Evolutionary conservation across 2,797 vertebrate species (phyloP).

Genomic region (Sebastes dallii): DNA sequence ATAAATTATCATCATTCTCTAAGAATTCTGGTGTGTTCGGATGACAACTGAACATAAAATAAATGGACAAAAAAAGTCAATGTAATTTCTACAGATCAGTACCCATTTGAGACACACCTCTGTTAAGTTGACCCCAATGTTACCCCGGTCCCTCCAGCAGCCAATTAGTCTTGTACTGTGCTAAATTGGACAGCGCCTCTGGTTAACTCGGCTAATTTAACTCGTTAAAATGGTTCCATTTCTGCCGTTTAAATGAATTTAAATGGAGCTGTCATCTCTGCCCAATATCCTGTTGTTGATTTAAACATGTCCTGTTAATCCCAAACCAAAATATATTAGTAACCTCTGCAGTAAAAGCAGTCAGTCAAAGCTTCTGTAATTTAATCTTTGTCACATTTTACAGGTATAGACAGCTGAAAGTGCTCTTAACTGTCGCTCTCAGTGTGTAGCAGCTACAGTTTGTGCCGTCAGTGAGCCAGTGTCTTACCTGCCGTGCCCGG

Average conservation of each 20-base stretch:
- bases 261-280: constrained; percentile 38
- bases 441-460: not conserved
- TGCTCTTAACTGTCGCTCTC: not conserved
- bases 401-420: not conserved
- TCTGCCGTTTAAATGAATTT: constrained; percentile 43
- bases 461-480: constrained; percentile 4
- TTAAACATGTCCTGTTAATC: constrained; percentile 38
- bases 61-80: not conserved
- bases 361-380: constrained; percentile 13
- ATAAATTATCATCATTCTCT: not conserved
- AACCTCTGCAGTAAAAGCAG: constrained; percentile 3
- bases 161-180: constrained; percentile 57
- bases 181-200: constrained; percentile 57
- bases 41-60: not conserved
- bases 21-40: not conserved
- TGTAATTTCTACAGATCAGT: not conserved
- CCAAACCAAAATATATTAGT: constrained; percentile 27
- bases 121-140: constrained; percentile 27
- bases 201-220: constrained; percentile 61
- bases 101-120: constrained; percentile 15
- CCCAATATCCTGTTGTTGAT: constrained; percentile 43
- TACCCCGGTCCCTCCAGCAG: constrained; percentile 39
- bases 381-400: constrained; percentile 17
- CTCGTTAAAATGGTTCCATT: constrained; percentile 48
- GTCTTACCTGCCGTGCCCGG: constrained; percentile 34